These are phyloP conservation scores for Saxidomus purpurata DNA, from an alignment of 1,140 invertebrate genomes.

Conservation along the genomic window DNA sequence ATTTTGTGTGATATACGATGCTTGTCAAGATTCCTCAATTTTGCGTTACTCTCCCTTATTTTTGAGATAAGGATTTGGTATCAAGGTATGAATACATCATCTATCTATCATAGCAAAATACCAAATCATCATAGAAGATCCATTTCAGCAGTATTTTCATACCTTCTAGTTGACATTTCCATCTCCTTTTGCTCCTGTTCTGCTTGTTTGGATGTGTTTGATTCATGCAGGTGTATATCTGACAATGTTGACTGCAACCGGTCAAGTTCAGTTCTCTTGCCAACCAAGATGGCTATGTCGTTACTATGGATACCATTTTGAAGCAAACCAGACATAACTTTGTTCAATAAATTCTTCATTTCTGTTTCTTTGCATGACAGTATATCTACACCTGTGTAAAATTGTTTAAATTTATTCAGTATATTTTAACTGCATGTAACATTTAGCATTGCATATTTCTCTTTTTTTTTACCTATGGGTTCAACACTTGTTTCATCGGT, in stretches of 20 bases:
- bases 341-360: constrained; percentile 69
- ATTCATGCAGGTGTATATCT: constrained; percentile 26
- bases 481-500: no score
- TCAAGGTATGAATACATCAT: no score
- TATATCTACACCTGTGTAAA: constrained; percentile 75
- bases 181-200: constrained; percentile 43
- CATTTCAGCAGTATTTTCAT: not conserved
- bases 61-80: no score
- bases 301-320: constrained; percentile 70
- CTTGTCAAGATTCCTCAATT: no score
- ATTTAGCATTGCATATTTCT: no score
- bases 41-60: no score
- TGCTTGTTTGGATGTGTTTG: constrained; percentile 5
- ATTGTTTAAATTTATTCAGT: no score
- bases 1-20: no score
- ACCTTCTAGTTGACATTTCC: constrained; percentile 51
- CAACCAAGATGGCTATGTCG: constrained; percentile 80
- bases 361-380: constrained; percentile 73
- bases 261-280: constrained; percentile 72
- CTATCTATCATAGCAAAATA: no score
- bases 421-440: no score
- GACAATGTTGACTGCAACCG: constrained; percentile 54
- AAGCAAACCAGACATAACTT: constrained; percentile 70
- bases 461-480: not conserved
- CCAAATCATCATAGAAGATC: no score